These are phyloP conservation scores for Agonum fuliginosum DNA, from an alignment of 2,888 invertebrate genomes.

Conservation along the genomic window DNA sequence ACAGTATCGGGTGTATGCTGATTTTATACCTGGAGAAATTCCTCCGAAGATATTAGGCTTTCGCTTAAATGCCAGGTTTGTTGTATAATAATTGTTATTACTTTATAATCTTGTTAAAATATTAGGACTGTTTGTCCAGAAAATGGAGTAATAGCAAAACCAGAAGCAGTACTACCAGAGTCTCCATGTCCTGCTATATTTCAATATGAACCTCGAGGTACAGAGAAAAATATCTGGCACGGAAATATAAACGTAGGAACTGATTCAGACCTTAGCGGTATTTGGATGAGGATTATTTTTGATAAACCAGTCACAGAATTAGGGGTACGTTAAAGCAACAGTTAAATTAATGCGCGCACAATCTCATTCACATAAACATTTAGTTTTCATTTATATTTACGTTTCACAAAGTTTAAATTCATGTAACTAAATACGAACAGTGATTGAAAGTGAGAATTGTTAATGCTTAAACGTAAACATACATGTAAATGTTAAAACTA, in stretches of 20 bases:
- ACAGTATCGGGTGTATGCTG: not conserved
- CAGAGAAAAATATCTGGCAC: slow-evolving; percentile 9
- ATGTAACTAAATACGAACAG: too few species aligned
- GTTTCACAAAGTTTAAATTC: too few species aligned
- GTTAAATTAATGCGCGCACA: too few species aligned
- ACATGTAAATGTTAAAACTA: too few species aligned
- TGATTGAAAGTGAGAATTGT: too few species aligned
- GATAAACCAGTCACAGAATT: slow-evolving; percentile 21
- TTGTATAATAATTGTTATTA: too few species aligned
- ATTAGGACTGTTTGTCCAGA: not conserved
- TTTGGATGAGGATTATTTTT: slow-evolving; percentile 24
- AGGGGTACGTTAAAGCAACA: not conserved
- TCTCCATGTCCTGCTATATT: slow-evolving; percentile 20
- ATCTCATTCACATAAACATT: too few species aligned
- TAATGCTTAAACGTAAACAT: too few species aligned
- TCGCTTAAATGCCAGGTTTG: slow-evolving; percentile 23
- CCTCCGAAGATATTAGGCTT: slow-evolving; percentile 24
- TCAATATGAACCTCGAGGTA: not conserved
- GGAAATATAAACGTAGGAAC: slow-evolving; percentile 2
- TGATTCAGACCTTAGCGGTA: not conserved
- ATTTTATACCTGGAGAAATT: slow-evolving; percentile 23
- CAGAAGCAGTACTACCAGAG: not conserved
- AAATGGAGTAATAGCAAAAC: not conserved
- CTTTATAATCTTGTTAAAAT: too few species aligned
- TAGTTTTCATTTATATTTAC: too few species aligned